phyloP scores from a whole-genome alignment of 2,113 vertebrate genomes.

The Forbesichthys agassizii region DNA sequence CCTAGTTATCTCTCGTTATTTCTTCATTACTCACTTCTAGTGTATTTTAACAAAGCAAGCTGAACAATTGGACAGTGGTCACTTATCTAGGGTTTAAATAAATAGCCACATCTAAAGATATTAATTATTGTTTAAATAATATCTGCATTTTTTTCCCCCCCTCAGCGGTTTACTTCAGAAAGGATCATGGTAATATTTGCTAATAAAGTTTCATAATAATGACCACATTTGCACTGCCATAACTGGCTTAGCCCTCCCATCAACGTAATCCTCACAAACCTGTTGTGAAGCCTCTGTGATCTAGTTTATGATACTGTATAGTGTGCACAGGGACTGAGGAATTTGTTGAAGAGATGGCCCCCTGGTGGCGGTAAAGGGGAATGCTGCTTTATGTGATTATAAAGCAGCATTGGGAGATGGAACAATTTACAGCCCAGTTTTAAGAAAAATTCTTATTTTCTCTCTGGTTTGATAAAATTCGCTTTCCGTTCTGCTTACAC shows the following conservation, averaged over 20 bases:
- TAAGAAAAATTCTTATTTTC: not conserved
- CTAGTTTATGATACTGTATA: not conserved
- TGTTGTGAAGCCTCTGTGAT: not conserved
- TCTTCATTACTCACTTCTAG: not conserved
- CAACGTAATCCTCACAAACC: not conserved
- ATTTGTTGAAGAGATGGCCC: conserved; percentile 71
- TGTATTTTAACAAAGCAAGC: not conserved
- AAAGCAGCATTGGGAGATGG: conserved; percentile 1
- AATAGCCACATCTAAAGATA: conserved; percentile 1
- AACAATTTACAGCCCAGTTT: not conserved
- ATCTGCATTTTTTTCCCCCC: conserved; percentile 36
- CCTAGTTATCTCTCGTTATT: too few species aligned
- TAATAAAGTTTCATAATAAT: conserved; percentile 22
- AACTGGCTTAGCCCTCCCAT: not conserved
- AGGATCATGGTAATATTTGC: conserved; percentile 66
- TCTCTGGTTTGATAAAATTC: not conserved
- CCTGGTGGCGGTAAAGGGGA: conserved; percentile 59
- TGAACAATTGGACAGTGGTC: not conserved
- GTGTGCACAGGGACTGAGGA: conserved; percentile 5
- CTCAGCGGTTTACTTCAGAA: conserved; percentile 71
- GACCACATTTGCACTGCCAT: conserved; percentile 58
- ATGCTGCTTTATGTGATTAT: not conserved
- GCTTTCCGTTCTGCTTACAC: conserved; percentile 10
- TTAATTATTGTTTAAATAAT: conserved; percentile 15
- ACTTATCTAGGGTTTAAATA: not conserved